phyloP scores from a whole-genome alignment of 2,113 vertebrate species.

The Fukomys damarensis region DNA sequence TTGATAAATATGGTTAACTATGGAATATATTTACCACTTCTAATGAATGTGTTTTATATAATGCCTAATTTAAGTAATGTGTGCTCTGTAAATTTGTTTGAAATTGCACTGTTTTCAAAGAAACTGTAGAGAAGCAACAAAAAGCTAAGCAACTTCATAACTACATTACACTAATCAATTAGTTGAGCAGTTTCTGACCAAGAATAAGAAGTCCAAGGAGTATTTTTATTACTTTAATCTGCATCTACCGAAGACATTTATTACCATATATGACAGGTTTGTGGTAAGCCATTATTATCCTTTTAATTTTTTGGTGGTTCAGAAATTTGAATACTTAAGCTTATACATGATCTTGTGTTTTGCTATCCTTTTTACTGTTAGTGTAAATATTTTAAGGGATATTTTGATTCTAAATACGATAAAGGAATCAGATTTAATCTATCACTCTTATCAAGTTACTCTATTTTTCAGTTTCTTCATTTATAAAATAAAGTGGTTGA shows the following conservation, averaged over 20 bases:
- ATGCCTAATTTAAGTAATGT: conserved; percentile 86
- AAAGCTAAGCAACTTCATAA: conserved; percentile 77
- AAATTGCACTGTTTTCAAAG: conserved; percentile 88
- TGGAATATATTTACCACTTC: conserved; percentile 86
- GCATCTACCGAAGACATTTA: conserved; percentile 83
- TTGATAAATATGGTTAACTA: conserved; percentile 85
- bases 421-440: conserved; percentile 81
- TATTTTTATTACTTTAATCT: conserved; percentile 84
- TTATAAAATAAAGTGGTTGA: background rate
- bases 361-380: conserved; percentile 91
- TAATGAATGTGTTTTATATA: conserved; percentile 88
- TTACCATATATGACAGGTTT: conserved; percentile 83
- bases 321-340: conserved; percentile 90
- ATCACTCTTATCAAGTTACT: background rate
- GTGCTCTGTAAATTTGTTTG: conserved; percentile 86
- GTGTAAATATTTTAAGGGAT: background rate
- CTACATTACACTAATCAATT: conserved; percentile 82
- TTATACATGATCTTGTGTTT: conserved; percentile 93
- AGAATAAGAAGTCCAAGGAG: conserved; percentile 80
- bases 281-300: conserved; percentile 85
- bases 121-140: conserved; percentile 82
- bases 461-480: conserved; percentile 1
- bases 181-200: conserved; percentile 82
- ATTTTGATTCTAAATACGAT: conserved; percentile 86
- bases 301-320: conserved; percentile 86